Evolutionary conservation across 2,888 invertebrate genomes (phyloP).

Genomic region (Caenorhabditis panamensis): DNA sequence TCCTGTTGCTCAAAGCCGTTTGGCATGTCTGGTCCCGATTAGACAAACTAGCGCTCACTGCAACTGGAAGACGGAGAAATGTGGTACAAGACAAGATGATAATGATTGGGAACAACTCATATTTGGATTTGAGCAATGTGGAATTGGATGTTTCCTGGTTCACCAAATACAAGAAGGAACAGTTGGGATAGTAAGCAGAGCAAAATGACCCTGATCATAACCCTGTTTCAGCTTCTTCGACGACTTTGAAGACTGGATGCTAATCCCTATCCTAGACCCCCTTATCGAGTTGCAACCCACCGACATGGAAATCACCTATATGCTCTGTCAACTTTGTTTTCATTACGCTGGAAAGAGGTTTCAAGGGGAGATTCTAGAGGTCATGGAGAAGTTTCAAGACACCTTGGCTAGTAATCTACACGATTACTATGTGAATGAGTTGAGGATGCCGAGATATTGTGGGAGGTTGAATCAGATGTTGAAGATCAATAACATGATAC

Average conservation of each 20-base stretch:
- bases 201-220: not conserved
- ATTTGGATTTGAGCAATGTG: slow-evolving; percentile 25
- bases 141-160: slow-evolving; percentile 46
- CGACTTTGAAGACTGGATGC: slow-evolving; percentile 46
- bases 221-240: slow-evolving; percentile 31
- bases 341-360: slow-evolving; percentile 57
- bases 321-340: slow-evolving; percentile 61
- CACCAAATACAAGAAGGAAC: slow-evolving; percentile 29
- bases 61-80: slow-evolving; percentile 9
- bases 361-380: slow-evolving; percentile 48
- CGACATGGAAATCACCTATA: slow-evolving; percentile 58
- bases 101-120: slow-evolving; percentile 31
- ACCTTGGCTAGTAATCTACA: slow-evolving; percentile 53
- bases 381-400: slow-evolving; percentile 50
- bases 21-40: slow-evolving; percentile 56
- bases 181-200: slow-evolving; percentile 36
- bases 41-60: slow-evolving; percentile 47
- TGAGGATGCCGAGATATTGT: slow-evolving; percentile 59
- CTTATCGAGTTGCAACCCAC: slow-evolving; percentile 51
- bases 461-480: slow-evolving; percentile 63
- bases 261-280: slow-evolving; percentile 8
- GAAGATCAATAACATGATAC: slow-evolving; percentile 63
- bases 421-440: slow-evolving; percentile 54
- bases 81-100: slow-evolving; percentile 14
- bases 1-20: slow-evolving; percentile 48